phyloP scores from a whole-genome alignment of 2,888 invertebrate genomes.

The Idaea dimidiata region DNA sequence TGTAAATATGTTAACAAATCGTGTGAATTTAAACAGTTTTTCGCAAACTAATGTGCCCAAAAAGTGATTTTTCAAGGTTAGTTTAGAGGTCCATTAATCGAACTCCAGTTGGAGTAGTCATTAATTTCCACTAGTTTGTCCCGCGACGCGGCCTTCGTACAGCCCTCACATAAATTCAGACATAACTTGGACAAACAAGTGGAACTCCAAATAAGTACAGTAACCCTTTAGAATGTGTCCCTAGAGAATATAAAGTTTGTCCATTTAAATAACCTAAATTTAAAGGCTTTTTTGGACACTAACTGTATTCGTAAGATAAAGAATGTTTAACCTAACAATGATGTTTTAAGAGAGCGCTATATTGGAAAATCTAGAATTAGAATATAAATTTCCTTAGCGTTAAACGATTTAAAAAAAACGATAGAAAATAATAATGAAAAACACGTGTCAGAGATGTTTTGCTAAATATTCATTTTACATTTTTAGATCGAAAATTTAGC shows the following conservation, averaged over 20 bases:
- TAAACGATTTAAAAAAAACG: too few species aligned
- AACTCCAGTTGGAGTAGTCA: slow-evolving; percentile 49
- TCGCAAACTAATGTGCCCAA: slow-evolving; percentile 3
- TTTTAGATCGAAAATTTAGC: too few species aligned
- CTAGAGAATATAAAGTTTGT: slow-evolving; percentile 58
- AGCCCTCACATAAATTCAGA: slow-evolving; percentile 68
- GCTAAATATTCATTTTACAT: too few species aligned
- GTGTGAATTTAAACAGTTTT: too few species aligned
- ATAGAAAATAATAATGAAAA: too few species aligned
- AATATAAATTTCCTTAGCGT: too few species aligned
- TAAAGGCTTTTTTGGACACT: slow-evolving; percentile 11
- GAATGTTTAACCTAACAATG: neutral
- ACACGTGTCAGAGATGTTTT: too few species aligned
- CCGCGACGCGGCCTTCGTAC: slow-evolving; percentile 56
- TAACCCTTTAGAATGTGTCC: slow-evolving; percentile 61
- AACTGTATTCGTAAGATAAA: slow-evolving; percentile 1
- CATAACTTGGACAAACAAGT: slow-evolving; percentile 71
- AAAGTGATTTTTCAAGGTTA: slow-evolving; percentile 39
- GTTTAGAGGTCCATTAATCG: slow-evolving; percentile 41
- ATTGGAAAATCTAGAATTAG: too few species aligned
- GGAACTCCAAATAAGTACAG: slow-evolving; percentile 67
- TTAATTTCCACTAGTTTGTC: slow-evolving; percentile 69
- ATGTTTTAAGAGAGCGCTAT: too few species aligned
- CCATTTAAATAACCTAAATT: slow-evolving; percentile 47
- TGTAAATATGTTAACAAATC: too few species aligned